Evolutionary conservation across 2,113 vertebrate genomes (phyloP), one percentile per base, ranked within the genome.

Genomic region (Phainopepla nitens): DNA sequence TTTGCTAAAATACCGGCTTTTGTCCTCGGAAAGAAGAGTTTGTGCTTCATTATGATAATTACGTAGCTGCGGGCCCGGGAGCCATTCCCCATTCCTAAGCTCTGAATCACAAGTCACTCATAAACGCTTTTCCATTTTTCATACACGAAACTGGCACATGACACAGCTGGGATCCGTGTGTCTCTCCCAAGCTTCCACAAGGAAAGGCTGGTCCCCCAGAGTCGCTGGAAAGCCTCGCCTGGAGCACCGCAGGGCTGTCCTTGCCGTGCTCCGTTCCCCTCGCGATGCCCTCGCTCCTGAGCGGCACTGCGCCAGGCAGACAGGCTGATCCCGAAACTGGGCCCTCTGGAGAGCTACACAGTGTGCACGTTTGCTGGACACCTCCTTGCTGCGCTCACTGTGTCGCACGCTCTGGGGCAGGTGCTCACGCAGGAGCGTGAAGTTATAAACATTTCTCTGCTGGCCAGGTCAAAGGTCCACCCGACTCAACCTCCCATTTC

Each of bases 351-450:
- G n/a, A 51, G 19, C 22, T 33, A 2, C 25, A 20, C 9, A 25
- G 4, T 9, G 4, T 35, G 2, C 5, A 28, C 36, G 2, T 21
- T 5, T 13, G 25, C 41, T 65, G 15, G 16, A 18, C 11, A 2
- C 13, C 42, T 21, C 56, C 68, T 44, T 2, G 6, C 24, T 29
- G 15, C 6, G 3, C n/a, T 20, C 6, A 1, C 22, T 45, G 10
- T 10, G 41, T 6, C 24, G 2, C 0, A 0, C 20, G 49, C 31
- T 31, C 28, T 0, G 0, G 39, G 18, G 5, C n/a, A 50, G 44
- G 22, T 0, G 2, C 31, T 82, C 31, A 9, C 3, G 4, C 29
- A 49, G 39, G 31, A 57, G 29, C 11, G 12, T 3, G 11, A 76
- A 22, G 35, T 7, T 20, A 23, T 1, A 68, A 87, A 84, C 20